phyloP scores from a whole-genome alignment of 1,140 invertebrate species.

The Ceratina japonica region DNA sequence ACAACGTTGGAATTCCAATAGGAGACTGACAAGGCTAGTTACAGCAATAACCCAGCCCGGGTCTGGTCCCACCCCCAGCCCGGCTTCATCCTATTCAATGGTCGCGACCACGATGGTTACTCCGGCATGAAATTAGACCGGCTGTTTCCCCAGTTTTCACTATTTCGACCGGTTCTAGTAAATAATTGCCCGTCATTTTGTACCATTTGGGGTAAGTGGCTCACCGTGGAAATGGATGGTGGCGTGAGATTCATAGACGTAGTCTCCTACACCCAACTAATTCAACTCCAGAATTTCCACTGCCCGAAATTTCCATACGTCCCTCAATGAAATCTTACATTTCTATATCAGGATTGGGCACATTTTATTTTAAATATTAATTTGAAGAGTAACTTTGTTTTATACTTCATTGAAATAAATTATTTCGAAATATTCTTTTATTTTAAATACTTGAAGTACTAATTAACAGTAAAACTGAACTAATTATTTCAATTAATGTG shows the following conservation, averaged over 20 bases:
- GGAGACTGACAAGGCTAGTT: background rate
- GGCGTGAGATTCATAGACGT: slow-evolving; percentile 48
- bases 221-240: slow-evolving; percentile 63
- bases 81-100: slow-evolving; percentile 47
- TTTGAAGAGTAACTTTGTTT: too few relatives aligned
- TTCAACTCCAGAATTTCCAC: too few relatives aligned
- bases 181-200: slow-evolving; percentile 73
- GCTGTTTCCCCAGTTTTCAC: slow-evolving; percentile 70
- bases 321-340: too few relatives aligned
- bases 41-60: slow-evolving; percentile 16
- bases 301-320: too few relatives aligned
- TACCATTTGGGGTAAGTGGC: slow-evolving; percentile 68
- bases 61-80: slow-evolving; percentile 14
- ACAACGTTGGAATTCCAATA: background rate
- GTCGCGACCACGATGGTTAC: slow-evolving; percentile 56
- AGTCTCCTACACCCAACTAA: slow-evolving; percentile 32
- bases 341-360: too few relatives aligned
- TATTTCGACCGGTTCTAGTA: slow-evolving; percentile 66
- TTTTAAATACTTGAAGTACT: too few relatives aligned
- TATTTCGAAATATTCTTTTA: too few relatives aligned
- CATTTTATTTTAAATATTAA: too few relatives aligned
- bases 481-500: too few relatives aligned
- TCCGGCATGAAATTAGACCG: slow-evolving; percentile 72
- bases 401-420: too few relatives aligned
- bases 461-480: too few relatives aligned